phyloP scores from a whole-genome alignment of 2,797 vertebrate genomes.

The Cuculus canorus region DNA sequence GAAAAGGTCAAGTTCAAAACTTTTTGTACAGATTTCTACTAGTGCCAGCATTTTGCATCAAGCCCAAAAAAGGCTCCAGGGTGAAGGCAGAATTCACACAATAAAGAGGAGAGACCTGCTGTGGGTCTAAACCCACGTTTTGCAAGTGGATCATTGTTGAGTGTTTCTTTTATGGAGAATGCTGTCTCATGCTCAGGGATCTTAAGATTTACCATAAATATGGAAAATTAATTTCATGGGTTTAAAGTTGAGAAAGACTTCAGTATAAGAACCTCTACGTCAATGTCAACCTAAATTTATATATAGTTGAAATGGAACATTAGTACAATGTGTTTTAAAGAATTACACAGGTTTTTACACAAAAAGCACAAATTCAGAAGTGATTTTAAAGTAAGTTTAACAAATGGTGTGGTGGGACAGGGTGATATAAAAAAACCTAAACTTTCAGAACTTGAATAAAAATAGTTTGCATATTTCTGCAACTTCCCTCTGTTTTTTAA shows the following conservation, averaged over 20 bases:
- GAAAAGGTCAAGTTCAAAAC: background rate
- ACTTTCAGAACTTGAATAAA: background rate
- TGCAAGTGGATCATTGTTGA: background rate
- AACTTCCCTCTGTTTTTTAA: background rate
- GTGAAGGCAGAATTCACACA: background rate
- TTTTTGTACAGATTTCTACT: background rate
- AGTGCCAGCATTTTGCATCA: background rate
- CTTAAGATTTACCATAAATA: background rate
- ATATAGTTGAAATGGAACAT: background rate
- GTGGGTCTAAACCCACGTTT: background rate
- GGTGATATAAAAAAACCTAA: background rate
- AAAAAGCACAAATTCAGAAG: background rate
- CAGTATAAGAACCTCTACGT: background rate
- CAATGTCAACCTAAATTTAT: background rate
- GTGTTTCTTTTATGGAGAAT: background rate
- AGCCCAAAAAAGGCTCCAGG: background rate
- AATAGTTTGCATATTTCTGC: background rate
- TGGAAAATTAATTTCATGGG: background rate
- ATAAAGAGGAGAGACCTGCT: background rate
- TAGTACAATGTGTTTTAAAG: background rate
- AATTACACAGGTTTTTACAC: background rate
- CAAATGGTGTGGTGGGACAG: background rate
- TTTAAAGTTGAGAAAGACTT: background rate
- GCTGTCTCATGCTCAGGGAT: background rate
- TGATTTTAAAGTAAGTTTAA: background rate